Evolutionary conservation across 2,113 vertebrate genomes (phyloP).

Genomic region (Aplodontia rufa): DNA sequence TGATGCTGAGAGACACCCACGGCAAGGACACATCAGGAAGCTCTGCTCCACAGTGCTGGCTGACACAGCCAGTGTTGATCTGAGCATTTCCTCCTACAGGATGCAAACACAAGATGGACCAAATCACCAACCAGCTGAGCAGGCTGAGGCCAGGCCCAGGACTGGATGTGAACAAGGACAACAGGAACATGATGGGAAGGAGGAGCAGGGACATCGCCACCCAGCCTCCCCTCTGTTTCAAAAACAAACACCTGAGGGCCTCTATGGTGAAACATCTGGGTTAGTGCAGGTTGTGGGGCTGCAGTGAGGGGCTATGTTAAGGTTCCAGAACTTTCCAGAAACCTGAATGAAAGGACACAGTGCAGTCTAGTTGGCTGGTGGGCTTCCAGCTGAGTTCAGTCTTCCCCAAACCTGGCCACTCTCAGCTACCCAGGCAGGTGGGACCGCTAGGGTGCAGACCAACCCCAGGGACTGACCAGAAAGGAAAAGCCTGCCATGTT

Average conservation of each 20-base stretch:
- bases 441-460: not conserved
- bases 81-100: not conserved
- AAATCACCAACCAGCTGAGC: not conserved
- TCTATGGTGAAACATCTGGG: not conserved
- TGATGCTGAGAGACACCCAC: not conserved
- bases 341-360: not conserved
- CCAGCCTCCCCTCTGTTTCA: not conserved
- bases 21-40: no score
- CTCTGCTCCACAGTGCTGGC: no score
- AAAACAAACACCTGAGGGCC: not conserved
- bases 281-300: not conserved
- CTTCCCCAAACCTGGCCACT: not conserved
- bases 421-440: not conserved
- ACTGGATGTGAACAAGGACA: rapidly evolving
- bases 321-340: not conserved
- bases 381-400: not conserved
- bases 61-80: no score
- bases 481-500: rapidly evolving
- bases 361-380: not conserved
- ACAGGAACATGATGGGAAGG: no score
- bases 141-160: no score
- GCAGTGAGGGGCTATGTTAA: not conserved
- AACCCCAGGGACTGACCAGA: not conserved
- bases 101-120: not conserved
- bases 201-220: no score